Evolutionary conservation across 2,888 invertebrate species (phyloP), one percentile per base, ranked within the genome.

Genomic region (Mantis religiosa): DNA sequence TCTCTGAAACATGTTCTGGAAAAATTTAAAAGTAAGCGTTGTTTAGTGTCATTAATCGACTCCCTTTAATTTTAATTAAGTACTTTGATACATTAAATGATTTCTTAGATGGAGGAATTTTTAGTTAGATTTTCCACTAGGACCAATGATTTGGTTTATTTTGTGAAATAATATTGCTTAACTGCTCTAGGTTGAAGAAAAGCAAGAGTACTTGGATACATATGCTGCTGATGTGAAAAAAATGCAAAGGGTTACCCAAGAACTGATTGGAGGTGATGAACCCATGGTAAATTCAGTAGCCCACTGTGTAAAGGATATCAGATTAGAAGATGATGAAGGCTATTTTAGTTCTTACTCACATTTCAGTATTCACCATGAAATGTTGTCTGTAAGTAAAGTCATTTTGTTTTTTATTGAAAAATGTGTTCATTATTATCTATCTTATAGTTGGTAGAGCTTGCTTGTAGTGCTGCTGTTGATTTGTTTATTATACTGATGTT

Each of bases 311-410:
- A 93, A 93, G 28, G 93, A 94, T 91, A 93, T 95, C 85, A 94
- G 95, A 86, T 92, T 95, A 87, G 95, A 95, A 91, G 95, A 95
- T 91, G 98, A 98, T 92, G 96, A 93, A 83, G 92, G 92, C n/a
- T 95, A 95, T 91, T 94, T 95, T 91, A 93, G 92, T 85, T 93
- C 94, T 0, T 95, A 95, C 91, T 91, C 91, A 90, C 94, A 94
- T 91, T 94, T 94, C 91, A 92, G 93, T 88, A 95, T 95, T 92
- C 99, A 99, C 93, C 96, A 97, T 92, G 98, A 98, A 92, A 99
- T 99, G 99, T 94, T 99, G 82, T 96, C 97, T 92, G 96, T 96
- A 93, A 93, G 92, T 88, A 28, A 25, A 12, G 28, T 85, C n/a
- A 12, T 25, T 27, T 28, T 83, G 2, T 30, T 20, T 27, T 15